Base-by-base conservation (phyloP, 2,888 invertebrate genomes). In the Leptinotarsa rubiginosa region DNA sequence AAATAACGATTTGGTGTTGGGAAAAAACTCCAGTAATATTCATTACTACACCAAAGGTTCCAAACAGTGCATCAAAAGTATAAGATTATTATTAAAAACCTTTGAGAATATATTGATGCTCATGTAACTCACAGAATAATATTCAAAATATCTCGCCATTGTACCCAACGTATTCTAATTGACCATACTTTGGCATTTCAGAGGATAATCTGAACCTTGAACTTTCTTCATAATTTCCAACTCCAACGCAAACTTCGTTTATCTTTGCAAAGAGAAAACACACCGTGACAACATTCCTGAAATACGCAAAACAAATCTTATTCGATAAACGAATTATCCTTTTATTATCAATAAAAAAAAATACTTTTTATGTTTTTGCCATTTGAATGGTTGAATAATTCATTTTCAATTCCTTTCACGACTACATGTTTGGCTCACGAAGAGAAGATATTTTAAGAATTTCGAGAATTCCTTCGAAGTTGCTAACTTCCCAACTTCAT, bases 351-450 rank as follows among this genome's bases (percentile, higher is more conserved):
- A 31, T 62, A n/a, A 41, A 15, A n/a, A 13, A 31, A 31, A 5
- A 13, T 31, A n/a, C 62, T 62, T 62, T 16, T 31, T 22, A 16
- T 47, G 71, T 68, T 47, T 67, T 67, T 71, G 74, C 52, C 70
- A 67, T 59, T 41, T 74, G 69, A 74, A 71, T 70, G 71, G 56
- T 71, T 64, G 65, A 65, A 68, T 74, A 71, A 74, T 74, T 50
- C 68, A 71, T 71, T 74, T 68, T 68, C 67, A 67, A 68, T 68
- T 68, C 65, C 68, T 71, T 68, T 71, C 25, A 41, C 16, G 62
- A 31, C 16, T 4, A 1, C 62, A 15, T 56, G 4, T 31, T 62
- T 16, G 31, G 10, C 41, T 41, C 5, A 22, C 62, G 31, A 16
- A 41, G 16, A n/a, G 31, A 41, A 15, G 41, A 62, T 62, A 41